phyloP scores from a whole-genome alignment of 1,140 invertebrate species.

The Pararge aegeria region DNA sequence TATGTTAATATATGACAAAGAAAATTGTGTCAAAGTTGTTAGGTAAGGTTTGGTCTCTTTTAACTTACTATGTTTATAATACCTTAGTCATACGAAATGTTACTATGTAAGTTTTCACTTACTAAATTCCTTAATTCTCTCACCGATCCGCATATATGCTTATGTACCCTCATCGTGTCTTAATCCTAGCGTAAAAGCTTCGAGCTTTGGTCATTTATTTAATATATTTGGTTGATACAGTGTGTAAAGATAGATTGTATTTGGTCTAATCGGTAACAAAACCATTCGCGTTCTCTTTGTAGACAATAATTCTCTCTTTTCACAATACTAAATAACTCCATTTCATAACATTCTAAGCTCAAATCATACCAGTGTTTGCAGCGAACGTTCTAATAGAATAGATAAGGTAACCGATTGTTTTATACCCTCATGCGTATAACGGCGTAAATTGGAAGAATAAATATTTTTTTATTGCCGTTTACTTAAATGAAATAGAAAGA shows the following conservation, averaged over 20 bases:
- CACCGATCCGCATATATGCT: constrained; percentile 30
- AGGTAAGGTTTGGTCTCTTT: constrained; percentile 11
- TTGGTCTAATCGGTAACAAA: constrained; percentile 46
- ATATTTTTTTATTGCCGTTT: too few relatives aligned
- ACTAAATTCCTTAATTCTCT: constrained; percentile 30
- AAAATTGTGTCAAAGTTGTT: too few relatives aligned
- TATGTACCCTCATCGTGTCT: constrained; percentile 46
- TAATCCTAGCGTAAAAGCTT: constrained; percentile 61
- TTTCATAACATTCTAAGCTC: not conserved
- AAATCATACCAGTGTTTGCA: not conserved
- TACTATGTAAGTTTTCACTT: constrained; percentile 25
- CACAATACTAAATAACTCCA: constrained; percentile 2
- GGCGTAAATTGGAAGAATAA: too few relatives aligned
- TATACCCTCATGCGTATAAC: too few relatives aligned
- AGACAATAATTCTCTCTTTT: constrained; percentile 12
- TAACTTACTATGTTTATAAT: constrained; percentile 8
- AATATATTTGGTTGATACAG: constrained; percentile 61
- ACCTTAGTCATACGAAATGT: constrained; percentile 26
- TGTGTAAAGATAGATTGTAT: constrained; percentile 38
- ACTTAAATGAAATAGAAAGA: too few relatives aligned
- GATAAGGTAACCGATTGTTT: too few relatives aligned
- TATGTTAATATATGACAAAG: too few relatives aligned
- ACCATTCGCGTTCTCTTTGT: constrained; percentile 4
- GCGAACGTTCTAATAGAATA: too few relatives aligned
- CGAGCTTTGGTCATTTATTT: constrained; percentile 69